These are phyloP conservation scores for Lacanobia wlatinum DNA, from an alignment of 2,888 invertebrate genomes.

Conservation along the genomic window DNA sequence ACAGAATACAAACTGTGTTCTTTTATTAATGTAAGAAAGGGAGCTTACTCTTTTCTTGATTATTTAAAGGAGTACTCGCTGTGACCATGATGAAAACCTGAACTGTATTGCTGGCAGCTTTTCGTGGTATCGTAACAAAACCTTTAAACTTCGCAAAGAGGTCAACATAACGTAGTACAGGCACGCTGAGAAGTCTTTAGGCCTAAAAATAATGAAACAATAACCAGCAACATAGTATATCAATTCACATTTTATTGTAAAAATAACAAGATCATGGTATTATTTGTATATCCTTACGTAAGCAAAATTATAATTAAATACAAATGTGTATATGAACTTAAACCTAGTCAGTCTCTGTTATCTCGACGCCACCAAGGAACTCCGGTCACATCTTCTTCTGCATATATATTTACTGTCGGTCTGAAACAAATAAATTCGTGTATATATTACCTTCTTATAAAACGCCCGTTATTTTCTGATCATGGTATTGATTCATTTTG, in stretches of 20 bases:
- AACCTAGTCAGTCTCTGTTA: slow-evolving; percentile 87
- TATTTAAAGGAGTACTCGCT: too few species aligned
- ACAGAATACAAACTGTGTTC: too few species aligned
- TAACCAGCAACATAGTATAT: slow-evolving; percentile 26
- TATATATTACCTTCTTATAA: background rate
- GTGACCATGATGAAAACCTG: too few species aligned
- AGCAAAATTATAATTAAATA: slow-evolving; percentile 65
- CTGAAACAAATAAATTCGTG: slow-evolving; percentile 67
- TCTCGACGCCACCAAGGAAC: slow-evolving; percentile 89
- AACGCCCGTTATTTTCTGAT: background rate
- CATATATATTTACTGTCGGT: slow-evolving; percentile 78
- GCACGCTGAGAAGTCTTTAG: background rate
- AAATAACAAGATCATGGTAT: slow-evolving; percentile 71
- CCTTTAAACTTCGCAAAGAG: background rate
- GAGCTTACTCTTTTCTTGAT: too few species aligned
- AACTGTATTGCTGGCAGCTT: too few species aligned
- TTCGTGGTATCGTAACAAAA: background rate
- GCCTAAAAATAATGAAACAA: background rate
- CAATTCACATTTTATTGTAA: slow-evolving; percentile 69
- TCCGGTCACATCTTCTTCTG: slow-evolving; percentile 85
- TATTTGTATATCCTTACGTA: slow-evolving; percentile 65
- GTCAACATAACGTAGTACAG: background rate
- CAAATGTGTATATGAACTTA: slow-evolving; percentile 72
- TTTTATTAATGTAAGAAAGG: too few species aligned
- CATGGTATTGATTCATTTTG: background rate